Conservation (phyloP, 2,797 vertebrate species). For the Mormyrops boulengeri region DNA sequence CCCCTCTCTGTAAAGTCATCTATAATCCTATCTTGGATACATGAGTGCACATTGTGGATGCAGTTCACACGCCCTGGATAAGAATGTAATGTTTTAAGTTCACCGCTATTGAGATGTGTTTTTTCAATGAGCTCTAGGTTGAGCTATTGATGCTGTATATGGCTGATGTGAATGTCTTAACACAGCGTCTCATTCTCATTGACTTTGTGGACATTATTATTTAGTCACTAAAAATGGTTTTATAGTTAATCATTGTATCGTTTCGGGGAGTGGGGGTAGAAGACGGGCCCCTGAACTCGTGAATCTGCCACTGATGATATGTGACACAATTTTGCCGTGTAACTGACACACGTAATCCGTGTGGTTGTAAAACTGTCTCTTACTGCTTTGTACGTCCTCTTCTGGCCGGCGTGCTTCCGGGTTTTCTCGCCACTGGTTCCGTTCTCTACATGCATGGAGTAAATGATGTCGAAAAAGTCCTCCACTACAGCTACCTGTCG, state of each 20-base stretch:
- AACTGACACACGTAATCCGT: background rate
- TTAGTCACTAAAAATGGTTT: background rate
- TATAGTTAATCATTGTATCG: background rate
- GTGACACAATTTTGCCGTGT: background rate
- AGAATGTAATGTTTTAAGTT: background rate
- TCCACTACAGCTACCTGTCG: constrained; percentile 71
- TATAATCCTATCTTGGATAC: background rate
- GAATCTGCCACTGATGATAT: background rate
- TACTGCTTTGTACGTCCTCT: constrained; percentile 77
- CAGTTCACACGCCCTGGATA: background rate
- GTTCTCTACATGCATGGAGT: constrained; percentile 77
- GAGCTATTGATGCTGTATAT: background rate
- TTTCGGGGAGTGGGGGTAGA: background rate
- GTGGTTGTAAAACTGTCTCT: constrained; percentile 23
- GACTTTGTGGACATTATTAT: background rate
- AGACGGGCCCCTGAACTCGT: background rate
- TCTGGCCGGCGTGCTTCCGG: constrained; percentile 74
- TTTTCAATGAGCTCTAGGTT: background rate
- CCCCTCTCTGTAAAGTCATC: background rate
- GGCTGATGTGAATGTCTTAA: background rate
- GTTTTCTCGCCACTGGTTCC: constrained; percentile 76
- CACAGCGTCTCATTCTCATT: background rate
- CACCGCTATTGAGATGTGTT: background rate
- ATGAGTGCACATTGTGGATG: background rate
- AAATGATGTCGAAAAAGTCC: constrained; percentile 79